Evolutionary conservation across 2,888 invertebrate genomes (phyloP), one percentile per base, ranked within the genome.

Genomic region (Cataglyphis altisquamis): DNA sequence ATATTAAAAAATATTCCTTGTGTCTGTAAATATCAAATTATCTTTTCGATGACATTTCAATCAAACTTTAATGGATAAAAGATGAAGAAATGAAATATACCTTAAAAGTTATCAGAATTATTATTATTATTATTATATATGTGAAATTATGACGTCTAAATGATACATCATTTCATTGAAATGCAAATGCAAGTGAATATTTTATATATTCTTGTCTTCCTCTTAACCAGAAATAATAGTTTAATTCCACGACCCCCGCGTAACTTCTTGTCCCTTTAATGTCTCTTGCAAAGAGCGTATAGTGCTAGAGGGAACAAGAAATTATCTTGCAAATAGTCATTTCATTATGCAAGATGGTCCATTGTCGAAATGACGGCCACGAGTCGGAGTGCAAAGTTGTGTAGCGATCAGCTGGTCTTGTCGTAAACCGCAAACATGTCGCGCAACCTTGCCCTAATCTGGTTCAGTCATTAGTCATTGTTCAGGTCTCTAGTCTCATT

Each of bases 361-460:
- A 70, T 86, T 75, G 87, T 86, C 66, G 72, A 77, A 25, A 82
- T 63, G 86, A 86, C 70, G 29, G 83, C 36, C 36, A 70, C 63
- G 75, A 70, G 81, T 86, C 87, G 75, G 84, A 91, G 92, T 92
- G 90, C 91, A 89, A 90, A 91, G 88, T 92, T 91, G 91, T 91
- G 92, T 92, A 89, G 87, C 84, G 89, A 91, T 90, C 89, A 83
- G 68, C 39, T 72, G 84, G n/a, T 57, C 78, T 52, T 62, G 75
- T 81, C 80, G 84, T 86, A 86, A 89, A 90, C 89, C 87, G 73
- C 90, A 85, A 52, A 84, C 82, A 86, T 72, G 85, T 64, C 62
- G 83, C 62, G 85, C 67, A 73, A 41, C 64, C 80, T 75, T 82
- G 82, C 86, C 88, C 88, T 89, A 91, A 90, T 87, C 89, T 84